phyloP scores from a whole-genome alignment of 2,113 vertebrate species.

The Sturnira hondurensis region DNA sequence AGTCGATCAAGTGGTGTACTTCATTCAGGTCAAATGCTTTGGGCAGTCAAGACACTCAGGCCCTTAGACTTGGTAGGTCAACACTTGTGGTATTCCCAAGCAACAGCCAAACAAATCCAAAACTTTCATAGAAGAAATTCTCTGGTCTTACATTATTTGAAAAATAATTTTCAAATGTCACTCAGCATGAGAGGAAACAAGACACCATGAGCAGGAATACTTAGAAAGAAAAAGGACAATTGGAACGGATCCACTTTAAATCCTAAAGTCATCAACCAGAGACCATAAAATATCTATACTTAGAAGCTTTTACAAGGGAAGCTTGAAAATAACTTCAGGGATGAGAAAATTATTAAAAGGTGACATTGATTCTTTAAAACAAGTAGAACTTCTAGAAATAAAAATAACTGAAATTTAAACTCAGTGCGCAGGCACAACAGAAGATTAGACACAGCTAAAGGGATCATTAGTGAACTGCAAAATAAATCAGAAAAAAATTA shows the following conservation, averaged over 20 bases:
- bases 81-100: background rate
- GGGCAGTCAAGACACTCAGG: background rate
- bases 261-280: background rate
- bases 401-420: constrained; percentile 42
- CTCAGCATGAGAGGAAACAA: background rate
- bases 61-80: background rate
- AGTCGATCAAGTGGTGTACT: background rate
- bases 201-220: constrained; percentile 2
- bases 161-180: constrained; percentile 15
- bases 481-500: background rate
- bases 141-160: background rate
- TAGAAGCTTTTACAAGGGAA: background rate
- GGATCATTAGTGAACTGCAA: background rate
- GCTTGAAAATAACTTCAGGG: background rate
- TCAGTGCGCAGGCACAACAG: background rate
- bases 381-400: background rate
- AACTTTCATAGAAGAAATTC: background rate
- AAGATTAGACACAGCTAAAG: background rate
- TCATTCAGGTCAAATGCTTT: background rate
- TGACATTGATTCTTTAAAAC: background rate
- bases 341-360: constrained; percentile 1
- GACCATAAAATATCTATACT: background rate
- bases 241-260: background rate
- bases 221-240: background rate
- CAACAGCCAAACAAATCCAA: constrained; percentile 1